Evolutionary conservation across 2,113 vertebrate species (phyloP), one percentile per base, ranked within the genome.

Genomic region (Alligator mississippiensis): DNA sequence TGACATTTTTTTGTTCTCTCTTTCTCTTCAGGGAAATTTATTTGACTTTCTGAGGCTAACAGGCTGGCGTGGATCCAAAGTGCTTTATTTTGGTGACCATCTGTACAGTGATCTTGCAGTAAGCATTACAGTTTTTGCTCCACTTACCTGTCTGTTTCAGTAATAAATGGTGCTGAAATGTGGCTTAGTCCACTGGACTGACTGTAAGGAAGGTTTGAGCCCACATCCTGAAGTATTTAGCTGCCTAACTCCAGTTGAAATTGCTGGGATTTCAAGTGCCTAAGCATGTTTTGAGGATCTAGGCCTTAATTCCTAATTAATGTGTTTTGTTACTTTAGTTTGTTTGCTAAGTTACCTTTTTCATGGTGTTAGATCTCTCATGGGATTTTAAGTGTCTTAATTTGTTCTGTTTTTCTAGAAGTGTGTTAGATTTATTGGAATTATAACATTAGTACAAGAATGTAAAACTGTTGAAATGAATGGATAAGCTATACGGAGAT

Each of bases 1-100:
- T 87, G 57, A 25, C 0, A 0, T 70, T 92, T 86, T 83, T 64
- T 74, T 78, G 16, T 63, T 70, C 38, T 90, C 15, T 21, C 25
- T 64, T 70, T 5, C 11, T 63, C 90, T 90, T 79, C 97, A 99
- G 99, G 99, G 99, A 75, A 99, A 99, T 93, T 97, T 99, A 82
- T 99, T 98, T 84, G 99, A 99, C 91, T 99, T 99, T 87, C 97
- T 99, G 75, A 97, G 98, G 90, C 98, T 99, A 97, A 99, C 99
- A 0, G 99, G 99, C 47, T 99, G 99, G 99, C 97, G 98, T 22
- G 99, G 99, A 3, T 99, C 99, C 75, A 99, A 98, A 2, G 99
- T 99, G 76, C 98, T 99, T n/a, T 99, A 99, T 96, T 99, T 99
- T 9, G 99, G 99, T 34, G 99, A 99, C 93, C 99, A 99, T 96